Conservation (phyloP, 2,888 invertebrate genomes). For the Protonemura montana region DNA sequence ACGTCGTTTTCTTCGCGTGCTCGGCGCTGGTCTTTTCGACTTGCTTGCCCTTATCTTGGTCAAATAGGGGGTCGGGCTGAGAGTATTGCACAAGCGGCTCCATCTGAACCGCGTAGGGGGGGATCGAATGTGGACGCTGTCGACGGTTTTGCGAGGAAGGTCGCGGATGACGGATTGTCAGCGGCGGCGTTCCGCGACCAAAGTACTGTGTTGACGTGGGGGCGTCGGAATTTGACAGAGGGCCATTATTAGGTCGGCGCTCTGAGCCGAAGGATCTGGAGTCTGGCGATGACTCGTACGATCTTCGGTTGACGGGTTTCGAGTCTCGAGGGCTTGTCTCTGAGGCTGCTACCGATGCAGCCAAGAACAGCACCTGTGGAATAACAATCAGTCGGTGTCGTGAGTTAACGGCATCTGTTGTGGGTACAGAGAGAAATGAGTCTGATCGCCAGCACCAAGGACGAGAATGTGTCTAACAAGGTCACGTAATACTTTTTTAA, state of each 20-base stretch:
- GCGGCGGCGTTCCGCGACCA: constrained; percentile 47
- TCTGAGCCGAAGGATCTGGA: constrained; percentile 26
- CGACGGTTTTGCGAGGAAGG: constrained; percentile 30
- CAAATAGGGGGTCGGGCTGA: constrained; percentile 75
- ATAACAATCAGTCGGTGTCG: constrained; percentile 23
- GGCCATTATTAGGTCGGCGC: constrained; percentile 35
- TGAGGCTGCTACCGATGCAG: constrained; percentile 40
- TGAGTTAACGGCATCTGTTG: constrained; percentile 26
- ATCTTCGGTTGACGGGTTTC: constrained; percentile 24
- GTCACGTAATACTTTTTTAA: constrained; percentile 15
- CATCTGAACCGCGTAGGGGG: constrained; percentile 82
- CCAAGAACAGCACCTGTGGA: constrained; percentile 27
- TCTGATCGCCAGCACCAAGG: constrained; percentile 20
- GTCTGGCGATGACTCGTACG: constrained; percentile 22
- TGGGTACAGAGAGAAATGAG: constrained; percentile 16
- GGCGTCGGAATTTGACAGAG: constrained; percentile 19
- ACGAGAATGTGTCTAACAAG: constrained; percentile 21
- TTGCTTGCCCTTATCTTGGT: constrained; percentile 37
- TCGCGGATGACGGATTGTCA: constrained; percentile 45
- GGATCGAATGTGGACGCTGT: constrained; percentile 56
- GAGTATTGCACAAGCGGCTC: constrained; percentile 82
- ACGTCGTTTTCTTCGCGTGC: constrained; percentile 39
- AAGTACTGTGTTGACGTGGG: constrained; percentile 48
- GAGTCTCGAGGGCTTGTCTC: constrained; percentile 14
- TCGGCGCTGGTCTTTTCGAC: constrained; percentile 41